phyloP scores from a whole-genome alignment of 2,113 vertebrate genomes.

The Pycnonotus jocosus region DNA sequence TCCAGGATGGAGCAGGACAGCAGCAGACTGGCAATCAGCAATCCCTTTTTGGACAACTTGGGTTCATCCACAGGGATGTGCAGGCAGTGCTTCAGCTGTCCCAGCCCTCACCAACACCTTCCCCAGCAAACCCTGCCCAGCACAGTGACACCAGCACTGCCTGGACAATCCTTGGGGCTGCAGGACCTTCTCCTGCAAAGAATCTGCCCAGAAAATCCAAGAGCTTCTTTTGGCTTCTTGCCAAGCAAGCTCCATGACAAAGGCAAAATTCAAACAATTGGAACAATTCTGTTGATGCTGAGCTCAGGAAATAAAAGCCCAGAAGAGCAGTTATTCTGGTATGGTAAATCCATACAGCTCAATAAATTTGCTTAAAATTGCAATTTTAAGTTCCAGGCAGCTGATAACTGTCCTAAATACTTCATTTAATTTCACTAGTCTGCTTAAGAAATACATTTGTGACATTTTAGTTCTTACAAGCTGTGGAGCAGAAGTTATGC shows the following conservation, averaged over 20 bases:
- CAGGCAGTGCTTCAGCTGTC: neutral
- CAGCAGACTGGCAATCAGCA: neutral
- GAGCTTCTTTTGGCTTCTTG: neutral
- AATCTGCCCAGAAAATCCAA: neutral
- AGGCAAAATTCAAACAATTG: neutral
- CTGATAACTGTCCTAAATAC: neutral
- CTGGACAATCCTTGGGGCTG: neutral
- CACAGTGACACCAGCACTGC: neutral
- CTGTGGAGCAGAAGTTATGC: neutral
- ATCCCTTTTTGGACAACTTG: fast-evolving
- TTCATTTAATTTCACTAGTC: neutral
- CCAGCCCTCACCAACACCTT: neutral
- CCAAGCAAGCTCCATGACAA: neutral
- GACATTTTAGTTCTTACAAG: neutral
- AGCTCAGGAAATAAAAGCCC: neutral
- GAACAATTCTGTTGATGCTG: neutral
- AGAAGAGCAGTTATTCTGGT: neutral
- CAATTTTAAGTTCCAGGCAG: neutral
- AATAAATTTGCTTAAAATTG: neutral
- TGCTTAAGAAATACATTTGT: neutral
- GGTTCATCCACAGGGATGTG: neutral
- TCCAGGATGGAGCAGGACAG: neutral
- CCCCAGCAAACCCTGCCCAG: neutral
- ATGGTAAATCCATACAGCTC: neutral
- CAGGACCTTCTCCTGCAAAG: neutral